phyloP scores from a whole-genome alignment of 2,797 vertebrate genomes.

The Poeciliopsis infans region DNA sequence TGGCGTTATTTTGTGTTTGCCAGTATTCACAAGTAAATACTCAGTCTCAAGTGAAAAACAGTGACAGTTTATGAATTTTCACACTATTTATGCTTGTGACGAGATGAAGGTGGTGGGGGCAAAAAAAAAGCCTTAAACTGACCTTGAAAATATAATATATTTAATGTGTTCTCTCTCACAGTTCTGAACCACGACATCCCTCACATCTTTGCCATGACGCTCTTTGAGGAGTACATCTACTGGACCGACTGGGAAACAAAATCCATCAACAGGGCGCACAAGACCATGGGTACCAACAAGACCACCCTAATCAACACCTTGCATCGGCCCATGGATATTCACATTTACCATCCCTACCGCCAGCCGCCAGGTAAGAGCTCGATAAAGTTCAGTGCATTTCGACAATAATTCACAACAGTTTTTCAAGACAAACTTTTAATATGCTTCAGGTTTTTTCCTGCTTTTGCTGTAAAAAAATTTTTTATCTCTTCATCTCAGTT shows the following conservation, averaged over 20 bases:
- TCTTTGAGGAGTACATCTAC: constrained; percentile 98
- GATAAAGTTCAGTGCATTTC: not conserved
- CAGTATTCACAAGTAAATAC: not conserved
- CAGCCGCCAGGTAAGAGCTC: constrained; percentile 69
- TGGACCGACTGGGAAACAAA: constrained; percentile 99
- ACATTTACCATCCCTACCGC: constrained; percentile 82
- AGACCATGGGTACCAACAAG: constrained; percentile 89
- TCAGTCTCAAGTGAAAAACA: not conserved
- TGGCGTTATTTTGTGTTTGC: not conserved
- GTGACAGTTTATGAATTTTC: not conserved
- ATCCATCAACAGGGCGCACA: constrained; percentile 95
- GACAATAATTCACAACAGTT: not conserved
- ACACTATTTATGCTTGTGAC: not conserved
- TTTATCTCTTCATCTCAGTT: constrained; percentile 81
- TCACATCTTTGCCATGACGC: constrained; percentile 97
- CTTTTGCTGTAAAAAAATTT: not conserved
- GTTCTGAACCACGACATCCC: constrained; percentile 88
- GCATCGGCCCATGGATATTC: constrained; percentile 97
- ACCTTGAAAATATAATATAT: not conserved
- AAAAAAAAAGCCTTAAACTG: too few species aligned
- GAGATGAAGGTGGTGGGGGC: not conserved
- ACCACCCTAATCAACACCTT: constrained; percentile 92
- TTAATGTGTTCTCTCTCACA: constrained; percentile 16
- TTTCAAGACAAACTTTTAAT: not conserved
- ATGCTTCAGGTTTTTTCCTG: not conserved